These are phyloP conservation scores for Galeopsomyia nigrocyanea DNA, from an alignment of 2,888 invertebrate species.

Conservation along the genomic window DNA sequence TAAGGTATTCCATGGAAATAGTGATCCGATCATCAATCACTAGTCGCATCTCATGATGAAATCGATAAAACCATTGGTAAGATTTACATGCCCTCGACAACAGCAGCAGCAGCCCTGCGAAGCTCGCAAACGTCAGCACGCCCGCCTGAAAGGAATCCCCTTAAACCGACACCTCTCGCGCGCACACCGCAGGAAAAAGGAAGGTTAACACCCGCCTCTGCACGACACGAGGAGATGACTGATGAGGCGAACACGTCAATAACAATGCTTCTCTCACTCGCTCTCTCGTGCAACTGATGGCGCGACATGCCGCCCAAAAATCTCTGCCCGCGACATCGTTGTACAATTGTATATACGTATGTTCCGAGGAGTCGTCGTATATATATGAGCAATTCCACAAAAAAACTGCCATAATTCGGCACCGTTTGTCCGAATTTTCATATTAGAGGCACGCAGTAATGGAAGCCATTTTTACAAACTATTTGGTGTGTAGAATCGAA, in stretches of 20 bases:
- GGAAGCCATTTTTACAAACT: too few relatives aligned
- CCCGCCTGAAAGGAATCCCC: neutral
- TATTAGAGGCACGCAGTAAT: too few relatives aligned
- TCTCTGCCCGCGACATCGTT: slow-evolving; percentile 31
- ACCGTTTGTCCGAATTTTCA: too few relatives aligned
- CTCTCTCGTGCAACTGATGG: slow-evolving; percentile 60
- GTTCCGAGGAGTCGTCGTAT: too few relatives aligned
- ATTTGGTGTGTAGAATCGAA: too few relatives aligned
- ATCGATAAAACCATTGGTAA: too few relatives aligned
- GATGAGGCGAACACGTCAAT: slow-evolving; percentile 66
- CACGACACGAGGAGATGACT: slow-evolving; percentile 58
- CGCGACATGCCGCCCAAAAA: slow-evolving; percentile 57
- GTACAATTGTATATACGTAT: neutral
- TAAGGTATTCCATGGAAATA: too few relatives aligned
- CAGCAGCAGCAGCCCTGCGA: neutral
- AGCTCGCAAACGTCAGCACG: slow-evolving; percentile 14
- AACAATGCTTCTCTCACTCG: slow-evolving; percentile 54
- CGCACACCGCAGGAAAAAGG: neutral
- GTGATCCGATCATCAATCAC: too few relatives aligned
- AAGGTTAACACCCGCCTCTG: slow-evolving; percentile 40
- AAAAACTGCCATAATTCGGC: too few relatives aligned
- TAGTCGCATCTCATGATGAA: too few relatives aligned
- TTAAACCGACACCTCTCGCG: neutral
- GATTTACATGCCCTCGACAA: too few relatives aligned
- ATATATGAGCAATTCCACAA: too few relatives aligned